phyloP scores from a whole-genome alignment of 2,797 vertebrate species.

The Fundulus diaphanus region DNA sequence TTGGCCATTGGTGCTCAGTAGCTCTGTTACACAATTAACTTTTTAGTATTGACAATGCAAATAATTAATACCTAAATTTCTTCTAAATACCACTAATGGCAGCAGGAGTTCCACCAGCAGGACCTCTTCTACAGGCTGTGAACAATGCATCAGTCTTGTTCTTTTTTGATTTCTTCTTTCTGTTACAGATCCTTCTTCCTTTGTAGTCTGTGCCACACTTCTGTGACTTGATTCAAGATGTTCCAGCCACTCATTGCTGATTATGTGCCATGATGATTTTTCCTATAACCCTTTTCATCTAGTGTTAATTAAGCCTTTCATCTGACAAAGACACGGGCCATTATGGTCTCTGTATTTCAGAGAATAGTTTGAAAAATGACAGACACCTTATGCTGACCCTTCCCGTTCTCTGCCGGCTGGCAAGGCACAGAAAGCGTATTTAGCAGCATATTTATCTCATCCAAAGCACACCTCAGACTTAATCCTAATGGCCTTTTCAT shows the following conservation, averaged over 20 bases:
- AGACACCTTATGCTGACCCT: slow-evolving; percentile 72
- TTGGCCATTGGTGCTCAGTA: background rate
- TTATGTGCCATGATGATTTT: slow-evolving; percentile 37
- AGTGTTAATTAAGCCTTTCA: slow-evolving; percentile 70
- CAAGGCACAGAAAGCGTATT: slow-evolving; percentile 55
- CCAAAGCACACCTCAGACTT: slow-evolving; percentile 67
- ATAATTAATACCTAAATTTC: background rate
- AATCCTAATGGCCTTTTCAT: slow-evolving; percentile 74
- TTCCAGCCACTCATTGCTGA: slow-evolving; percentile 8
- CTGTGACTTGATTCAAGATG: background rate
- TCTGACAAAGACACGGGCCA: slow-evolving; percentile 49
- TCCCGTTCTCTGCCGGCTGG: slow-evolving; percentile 56
- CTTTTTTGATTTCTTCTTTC: slow-evolving; percentile 45
- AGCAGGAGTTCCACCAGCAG: background rate
- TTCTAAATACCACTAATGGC: background rate
- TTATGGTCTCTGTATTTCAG: slow-evolving; percentile 66
- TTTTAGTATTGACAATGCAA: background rate
- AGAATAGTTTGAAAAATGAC: slow-evolving; percentile 66
- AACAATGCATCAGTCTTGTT: background rate
- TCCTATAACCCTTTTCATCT: slow-evolving; percentile 61
- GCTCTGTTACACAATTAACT: background rate
- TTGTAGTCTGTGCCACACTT: slow-evolving; percentile 22
- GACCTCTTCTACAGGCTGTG: background rate
- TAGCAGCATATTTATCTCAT: slow-evolving; percentile 68
- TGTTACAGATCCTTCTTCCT: slow-evolving; percentile 30